phyloP scores from a whole-genome alignment of 2,113 vertebrate species.

The Meriones unguiculatus region DNA sequence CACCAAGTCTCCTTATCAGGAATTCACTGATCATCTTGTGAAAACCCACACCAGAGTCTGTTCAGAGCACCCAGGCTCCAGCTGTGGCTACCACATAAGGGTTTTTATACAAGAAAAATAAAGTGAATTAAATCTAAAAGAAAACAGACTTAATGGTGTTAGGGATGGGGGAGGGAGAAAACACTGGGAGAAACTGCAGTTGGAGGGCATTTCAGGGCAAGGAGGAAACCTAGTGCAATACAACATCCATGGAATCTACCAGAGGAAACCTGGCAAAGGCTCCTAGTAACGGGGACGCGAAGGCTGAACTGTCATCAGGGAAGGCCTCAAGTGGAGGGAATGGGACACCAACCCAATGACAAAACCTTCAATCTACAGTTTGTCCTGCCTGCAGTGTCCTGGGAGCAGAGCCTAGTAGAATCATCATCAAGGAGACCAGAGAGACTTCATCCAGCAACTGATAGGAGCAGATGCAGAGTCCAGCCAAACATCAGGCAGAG shows the following conservation, averaged over 20 bases:
- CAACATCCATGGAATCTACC: not conserved
- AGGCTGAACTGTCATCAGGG: not conserved
- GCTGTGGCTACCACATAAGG: too few relatives aligned
- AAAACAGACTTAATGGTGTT: not conserved
- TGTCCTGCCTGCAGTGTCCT: not conserved
- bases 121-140: too few relatives aligned
- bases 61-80: too few relatives aligned
- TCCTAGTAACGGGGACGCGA: not conserved
- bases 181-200: not conserved
- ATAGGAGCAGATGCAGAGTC: not conserved
- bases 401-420: not conserved
- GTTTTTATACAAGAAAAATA: too few relatives aligned
- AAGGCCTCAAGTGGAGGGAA: not conserved
- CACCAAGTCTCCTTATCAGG: too few relatives aligned
- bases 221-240: not conserved
- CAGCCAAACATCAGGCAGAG: not conserved
- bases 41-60: too few relatives aligned
- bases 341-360: not conserved
- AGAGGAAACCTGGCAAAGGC: not conserved
- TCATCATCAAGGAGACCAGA: not conserved
- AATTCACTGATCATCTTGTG: too few relatives aligned
- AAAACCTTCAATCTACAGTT: not conserved
- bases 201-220: not conserved
- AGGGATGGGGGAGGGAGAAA: not conserved
- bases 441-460: not conserved